Base-by-base conservation (phyloP, 53 echinoderm and acorn worm species). In the Holothuria leucospilota region DNA sequence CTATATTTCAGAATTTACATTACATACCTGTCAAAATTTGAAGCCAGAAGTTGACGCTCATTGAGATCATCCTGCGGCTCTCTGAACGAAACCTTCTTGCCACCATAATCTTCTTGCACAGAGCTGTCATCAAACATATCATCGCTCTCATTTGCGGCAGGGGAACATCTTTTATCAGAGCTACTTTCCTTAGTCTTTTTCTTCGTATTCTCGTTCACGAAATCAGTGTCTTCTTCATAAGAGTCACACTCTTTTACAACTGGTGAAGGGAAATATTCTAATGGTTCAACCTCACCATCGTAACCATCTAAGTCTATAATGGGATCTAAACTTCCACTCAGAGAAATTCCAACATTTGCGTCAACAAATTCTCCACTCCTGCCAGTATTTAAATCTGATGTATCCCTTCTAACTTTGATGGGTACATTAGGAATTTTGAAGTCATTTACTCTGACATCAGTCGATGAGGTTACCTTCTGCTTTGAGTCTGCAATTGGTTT, bases 251-350 rank as follows among this genome's bases (percentile, higher is more conserved):
- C 20, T 30, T 74, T 40, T 29, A 9, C 56, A 56, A 16, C 56
- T 56, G 15, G 42, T 5, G 38, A 40, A 15, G 58, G 51, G 6
- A 14, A 20, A 28, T 69, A 51, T 29, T 65, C 6, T 12, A 51
- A 23, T 14, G 29, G 52, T 62, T 72, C 72, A 4, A 62, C 39
- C 38, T 82, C 87, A 16, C 62, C 68, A 21, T 91, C 88, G n/a
- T 77, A 29, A 15, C 84, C 21, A 12, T 77, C 87, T 13, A 85
- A 51, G 53, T 92, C 89, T 52, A 89, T 51, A 15, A 89, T 40
- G 15, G 89, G 86, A 86, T 85, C 92, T 4, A 92, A 23, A 11
- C 87, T 84, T 2, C 85, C 91, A 62, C 88, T 91, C 71, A 92
- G 63, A 8, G 84, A 84, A 14, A 67, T 73, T 5, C 74, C 67